Evolutionary conservation across 2,888 invertebrate species (phyloP), one percentile per base, ranked within the genome.

Genomic region (Ceramica pisi): DNA sequence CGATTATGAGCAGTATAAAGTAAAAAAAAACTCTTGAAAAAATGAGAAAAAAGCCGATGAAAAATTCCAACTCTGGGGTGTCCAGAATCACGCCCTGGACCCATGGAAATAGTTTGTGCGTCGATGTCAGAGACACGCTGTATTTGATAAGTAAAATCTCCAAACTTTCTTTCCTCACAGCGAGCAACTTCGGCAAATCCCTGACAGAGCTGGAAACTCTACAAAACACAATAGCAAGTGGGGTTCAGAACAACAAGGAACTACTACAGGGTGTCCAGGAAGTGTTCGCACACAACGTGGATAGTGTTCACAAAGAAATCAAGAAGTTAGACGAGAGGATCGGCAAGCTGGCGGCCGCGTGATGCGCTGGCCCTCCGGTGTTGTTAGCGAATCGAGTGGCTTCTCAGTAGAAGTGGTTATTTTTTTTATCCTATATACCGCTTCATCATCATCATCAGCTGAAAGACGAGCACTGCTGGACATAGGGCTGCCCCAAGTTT

Each of bases 101-200:
- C n/a, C n/a, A n/a, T n/a, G n/a, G n/a, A n/a, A n/a, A n/a, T n/a
- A n/a, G n/a, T n/a, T n/a, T n/a, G n/a, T n/a, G n/a, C n/a, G n/a
- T n/a, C n/a, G n/a, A n/a, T n/a, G n/a, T n/a, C n/a, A n/a, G n/a
- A n/a, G n/a, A n/a, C n/a, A n/a, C n/a, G n/a, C n/a, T n/a, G n/a
- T n/a, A n/a, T n/a, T n/a, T n/a, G n/a, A n/a, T n/a, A n/a, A 41
- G 12, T 44, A 44, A 44, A 1, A 44, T n/a, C 2, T 9, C 31
- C 16, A 41, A 4, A 0, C 4, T 31, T 60, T 16, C 31, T 21
- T 5, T 23, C 26, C n/a, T n/a, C 44, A 53, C 94, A 99, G 99
- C 99, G 72, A 97, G 98, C 82, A 98, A 98, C 92, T 98, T 99
- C 89, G 97, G 97, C 64, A 98, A 98, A 93, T 98, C 98, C 0